Base-by-base conservation (phyloP, 2,888 invertebrate genomes). In the Campoplex capitator region DNA sequence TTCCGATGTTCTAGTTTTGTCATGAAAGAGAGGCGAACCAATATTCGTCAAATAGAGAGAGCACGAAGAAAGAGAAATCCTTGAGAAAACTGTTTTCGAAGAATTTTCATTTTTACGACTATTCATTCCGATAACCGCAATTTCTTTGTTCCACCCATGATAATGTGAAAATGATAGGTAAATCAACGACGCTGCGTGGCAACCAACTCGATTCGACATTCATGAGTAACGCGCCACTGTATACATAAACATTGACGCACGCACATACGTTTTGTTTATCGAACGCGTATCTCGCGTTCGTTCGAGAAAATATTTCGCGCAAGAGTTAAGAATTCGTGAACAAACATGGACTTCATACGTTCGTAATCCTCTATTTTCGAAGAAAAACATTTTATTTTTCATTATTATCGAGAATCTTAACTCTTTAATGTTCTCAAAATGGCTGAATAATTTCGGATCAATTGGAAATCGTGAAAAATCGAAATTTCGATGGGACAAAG, bases 241-340 rank as follows among this genome's bases (percentile, higher is more conserved):
- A 48, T 35, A 18, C 54, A 16, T 62, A 32, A 35, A 73, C 51
- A 35, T 75, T 75, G 58, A 75, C 74, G 68, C 68, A 56, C 74
- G 74, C 35, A 75, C 35, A 23, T 75, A 42, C n/a, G 13, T 75
- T 75, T 54, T 75, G 42, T 75, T 75, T 75, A 32, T 75, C 56
- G 16, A 38, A 42, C 74, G 35, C 35, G 23, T 23, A 23, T 23
- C 58, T 62, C 32, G 13, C 32, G 62, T 16, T 62, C 32, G 16
- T 16, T 32, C 62, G 62, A 62, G 32, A 32, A 16, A 62, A 62
- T 32, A 16, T 62, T 32, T 4, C 32, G 16, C 28, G 62, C 58
- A 0, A 62, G n/a, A 62, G 23, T 32, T 62, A 28, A 62, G 4
- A 62, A 62, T 62, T 62, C 32, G 28, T 32, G 62, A 32, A 32